phyloP scores from a whole-genome alignment of 2,797 vertebrate genomes.

The Perodicticus potto region DNA sequence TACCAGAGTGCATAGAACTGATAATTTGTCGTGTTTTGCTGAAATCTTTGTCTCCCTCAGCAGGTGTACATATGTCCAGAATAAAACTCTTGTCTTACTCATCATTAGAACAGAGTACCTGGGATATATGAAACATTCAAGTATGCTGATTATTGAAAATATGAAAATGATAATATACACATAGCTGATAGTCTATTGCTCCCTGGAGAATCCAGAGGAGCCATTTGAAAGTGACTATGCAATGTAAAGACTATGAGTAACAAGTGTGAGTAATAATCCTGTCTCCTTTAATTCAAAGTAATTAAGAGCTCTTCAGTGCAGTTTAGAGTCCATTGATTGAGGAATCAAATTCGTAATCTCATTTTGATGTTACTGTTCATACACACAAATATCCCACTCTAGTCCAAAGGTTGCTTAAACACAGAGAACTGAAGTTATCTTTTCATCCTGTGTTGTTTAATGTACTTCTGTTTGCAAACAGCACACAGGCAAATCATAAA shows the following conservation, averaged over 20 bases:
- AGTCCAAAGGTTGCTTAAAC: background rate
- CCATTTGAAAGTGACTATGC: background rate
- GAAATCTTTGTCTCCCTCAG: background rate
- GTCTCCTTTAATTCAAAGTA: background rate
- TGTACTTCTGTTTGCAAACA: background rate
- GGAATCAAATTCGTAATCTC: background rate
- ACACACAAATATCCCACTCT: background rate
- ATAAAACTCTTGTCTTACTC: background rate
- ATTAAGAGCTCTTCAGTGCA: background rate
- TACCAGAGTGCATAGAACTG: background rate
- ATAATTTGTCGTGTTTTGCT: background rate
- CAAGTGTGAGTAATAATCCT: background rate
- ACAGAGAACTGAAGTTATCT: background rate
- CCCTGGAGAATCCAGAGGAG: background rate
- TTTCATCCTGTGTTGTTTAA: background rate
- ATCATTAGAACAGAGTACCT: background rate
- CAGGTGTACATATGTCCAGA: background rate
- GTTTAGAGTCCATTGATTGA: background rate
- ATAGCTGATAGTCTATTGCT: background rate
- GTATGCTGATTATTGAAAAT: background rate
- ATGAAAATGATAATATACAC: background rate
- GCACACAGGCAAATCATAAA: background rate
- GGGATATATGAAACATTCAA: background rate
- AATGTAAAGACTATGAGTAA: background rate
- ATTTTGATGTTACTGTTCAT: fast-evolving